These are phyloP conservation scores for Clavelina lepadiformis DNA, from an alignment of 23 tunicate genomes.

Conservation along the genomic window DNA sequence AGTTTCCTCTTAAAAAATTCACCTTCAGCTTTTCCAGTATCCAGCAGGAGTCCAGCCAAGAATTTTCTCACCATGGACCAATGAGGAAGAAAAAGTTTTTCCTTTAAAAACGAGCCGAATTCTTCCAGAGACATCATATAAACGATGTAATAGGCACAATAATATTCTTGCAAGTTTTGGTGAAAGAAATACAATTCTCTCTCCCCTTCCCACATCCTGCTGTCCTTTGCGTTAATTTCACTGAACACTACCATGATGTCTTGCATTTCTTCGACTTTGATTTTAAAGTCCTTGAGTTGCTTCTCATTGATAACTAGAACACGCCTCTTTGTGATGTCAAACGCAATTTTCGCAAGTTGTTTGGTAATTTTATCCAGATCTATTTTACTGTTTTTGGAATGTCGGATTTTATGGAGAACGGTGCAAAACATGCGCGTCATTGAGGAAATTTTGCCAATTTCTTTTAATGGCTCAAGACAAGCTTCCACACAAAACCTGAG, in stretches of 20 bases:
- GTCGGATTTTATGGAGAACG: background rate
- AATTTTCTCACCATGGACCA: slow-evolving; percentile 11
- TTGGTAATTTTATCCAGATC: background rate
- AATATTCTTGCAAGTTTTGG: slow-evolving; percentile 11
- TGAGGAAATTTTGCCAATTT: background rate
- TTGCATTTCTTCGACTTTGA: background rate
- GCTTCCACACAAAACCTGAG: background rate
- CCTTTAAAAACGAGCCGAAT: slow-evolving; percentile 1
- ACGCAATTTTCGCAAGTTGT: slow-evolving; percentile 2
- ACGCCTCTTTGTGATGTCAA: background rate
- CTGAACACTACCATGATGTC: slow-evolving; percentile 1
- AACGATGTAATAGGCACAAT: slow-evolving; percentile 1
- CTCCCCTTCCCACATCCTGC: slow-evolving; percentile 4
- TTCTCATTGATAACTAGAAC: background rate
- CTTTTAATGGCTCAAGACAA: background rate
- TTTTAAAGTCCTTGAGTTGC: background rate
- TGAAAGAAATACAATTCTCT: slow-evolving; percentile 1
- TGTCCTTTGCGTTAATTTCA: background rate
- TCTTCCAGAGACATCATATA: background rate
- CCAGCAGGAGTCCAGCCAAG: background rate
- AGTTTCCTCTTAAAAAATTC: background rate
- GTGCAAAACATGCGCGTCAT: background rate
- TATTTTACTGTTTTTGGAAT: background rate
- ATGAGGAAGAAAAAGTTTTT: background rate
- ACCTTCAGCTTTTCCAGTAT: background rate